Percentiles rank a stretch among this genome's conserved stretches.
These are phyloP conservation scores for Meteorus cinctellus DNA, from an alignment of 2,888 invertebrate genomes.

Conservation along the genomic window DNA sequence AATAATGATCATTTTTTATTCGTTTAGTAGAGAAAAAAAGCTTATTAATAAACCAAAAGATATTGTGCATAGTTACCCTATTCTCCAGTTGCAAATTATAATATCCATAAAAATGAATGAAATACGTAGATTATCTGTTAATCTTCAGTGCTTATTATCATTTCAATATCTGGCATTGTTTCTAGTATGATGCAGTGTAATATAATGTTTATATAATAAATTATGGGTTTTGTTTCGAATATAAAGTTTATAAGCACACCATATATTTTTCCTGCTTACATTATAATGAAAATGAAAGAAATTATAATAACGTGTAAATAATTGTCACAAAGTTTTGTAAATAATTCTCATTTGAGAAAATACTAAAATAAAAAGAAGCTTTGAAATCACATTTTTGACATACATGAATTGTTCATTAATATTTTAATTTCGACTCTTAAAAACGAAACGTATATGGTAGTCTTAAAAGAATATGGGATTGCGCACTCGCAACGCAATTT, in stretches of 20 bases:
- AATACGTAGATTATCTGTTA: background rate
- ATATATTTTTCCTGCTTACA: background rate
- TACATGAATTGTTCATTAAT: no score
- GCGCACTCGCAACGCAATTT: conserved; percentile 17
- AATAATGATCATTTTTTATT: background rate
- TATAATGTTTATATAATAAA: background rate
- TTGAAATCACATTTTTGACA: background rate
- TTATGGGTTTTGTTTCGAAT: background rate
- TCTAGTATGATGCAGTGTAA: background rate
- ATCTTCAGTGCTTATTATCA: background rate
- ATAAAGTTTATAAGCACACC: background rate
- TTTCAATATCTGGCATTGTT: background rate
- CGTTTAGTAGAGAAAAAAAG: background rate
- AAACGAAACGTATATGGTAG: background rate
- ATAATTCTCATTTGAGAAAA: background rate
- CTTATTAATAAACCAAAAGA: background rate
- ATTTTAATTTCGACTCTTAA: no score
- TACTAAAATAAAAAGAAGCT: background rate
- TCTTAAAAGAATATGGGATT: background rate
- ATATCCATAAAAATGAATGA: background rate
- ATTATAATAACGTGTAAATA: background rate
- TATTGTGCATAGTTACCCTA: background rate
- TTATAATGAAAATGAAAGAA: background rate
- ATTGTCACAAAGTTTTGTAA: conserved; percentile 7
- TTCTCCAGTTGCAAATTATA: background rate